Evolutionary conservation across 2,888 invertebrate species (phyloP).

Genomic region (Drosophila pseudotakahashii): DNA sequence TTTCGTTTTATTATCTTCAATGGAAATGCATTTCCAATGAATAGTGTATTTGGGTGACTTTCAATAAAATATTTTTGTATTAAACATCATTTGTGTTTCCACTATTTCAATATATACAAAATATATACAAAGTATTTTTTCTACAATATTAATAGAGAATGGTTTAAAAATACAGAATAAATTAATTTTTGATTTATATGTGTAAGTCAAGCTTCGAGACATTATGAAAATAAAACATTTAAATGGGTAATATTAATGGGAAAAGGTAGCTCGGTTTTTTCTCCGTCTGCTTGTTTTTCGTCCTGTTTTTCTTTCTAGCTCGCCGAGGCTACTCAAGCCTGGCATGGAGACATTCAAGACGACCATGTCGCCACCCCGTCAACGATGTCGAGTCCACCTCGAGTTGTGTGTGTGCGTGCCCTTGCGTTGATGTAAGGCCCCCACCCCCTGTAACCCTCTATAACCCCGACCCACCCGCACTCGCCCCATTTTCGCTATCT

Average conservation of each 20-base stretch:
- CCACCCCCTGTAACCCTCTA: not conserved
- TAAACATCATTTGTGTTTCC: too few relatives aligned
- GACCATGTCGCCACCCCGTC: conserved; percentile 45
- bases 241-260: too few relatives aligned
- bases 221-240: too few relatives aligned
- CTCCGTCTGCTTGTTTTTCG: not conserved
- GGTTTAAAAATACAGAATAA: too few relatives aligned
- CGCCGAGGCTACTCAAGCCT: conserved; percentile 46
- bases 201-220: too few relatives aligned
- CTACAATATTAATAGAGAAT: too few relatives aligned
- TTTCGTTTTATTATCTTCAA: not conserved
- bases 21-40: not conserved
- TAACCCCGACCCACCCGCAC: not conserved
- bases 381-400: conserved; percentile 49
- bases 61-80: too few relatives aligned
- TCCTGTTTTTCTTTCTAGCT: conserved; percentile 19
- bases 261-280: not conserved
- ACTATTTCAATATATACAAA: too few relatives aligned
- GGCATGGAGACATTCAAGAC: conserved; percentile 52
- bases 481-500: conserved; percentile 52
- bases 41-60: too few relatives aligned
- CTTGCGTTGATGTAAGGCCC: conserved; percentile 69
- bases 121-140: too few relatives aligned
- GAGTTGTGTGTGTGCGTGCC: conserved; percentile 67
- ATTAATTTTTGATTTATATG: too few relatives aligned